These are phyloP conservation scores for Dichetophora obliterata DNA, from an alignment of 2,888 invertebrate genomes.

Conservation along the genomic window DNA sequence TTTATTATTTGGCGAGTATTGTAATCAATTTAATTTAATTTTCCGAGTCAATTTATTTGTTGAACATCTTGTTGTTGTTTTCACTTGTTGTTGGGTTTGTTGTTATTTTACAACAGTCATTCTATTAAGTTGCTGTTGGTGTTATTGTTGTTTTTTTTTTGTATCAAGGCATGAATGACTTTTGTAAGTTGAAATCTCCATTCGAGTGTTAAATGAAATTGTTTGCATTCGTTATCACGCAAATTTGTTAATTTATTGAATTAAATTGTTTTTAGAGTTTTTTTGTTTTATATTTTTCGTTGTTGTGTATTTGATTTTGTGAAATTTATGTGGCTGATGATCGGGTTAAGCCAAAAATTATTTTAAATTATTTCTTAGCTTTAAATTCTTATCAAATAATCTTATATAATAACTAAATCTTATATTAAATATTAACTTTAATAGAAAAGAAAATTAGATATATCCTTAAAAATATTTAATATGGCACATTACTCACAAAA, in stretches of 20 bases:
- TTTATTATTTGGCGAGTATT: conserved; percentile 52
- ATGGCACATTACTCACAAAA: too few species aligned
- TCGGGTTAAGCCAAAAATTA: too few species aligned
- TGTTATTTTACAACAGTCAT: conserved; percentile 25
- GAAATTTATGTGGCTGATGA: too few species aligned
- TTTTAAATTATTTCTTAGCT: too few species aligned
- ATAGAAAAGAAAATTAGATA: too few species aligned
- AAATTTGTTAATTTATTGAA: conserved; percentile 40
- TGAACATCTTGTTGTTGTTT: conserved; percentile 12
- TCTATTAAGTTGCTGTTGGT: conserved; percentile 30
- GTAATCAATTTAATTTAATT: conserved; percentile 61
- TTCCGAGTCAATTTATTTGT: conserved; percentile 56
- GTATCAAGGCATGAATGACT: conserved; percentile 34
- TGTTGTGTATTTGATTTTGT: too few species aligned
- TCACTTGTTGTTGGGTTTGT: conserved; percentile 12
- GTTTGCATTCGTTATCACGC: conserved; percentile 37
- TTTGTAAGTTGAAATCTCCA: conserved; percentile 33
- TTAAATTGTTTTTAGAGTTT: not conserved
- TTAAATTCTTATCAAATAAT: too few species aligned
- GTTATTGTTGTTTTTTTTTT: conserved; percentile 30
- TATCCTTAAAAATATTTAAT: too few species aligned
- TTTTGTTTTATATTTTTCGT: too few species aligned
- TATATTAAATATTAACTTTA: too few species aligned
- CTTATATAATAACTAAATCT: too few species aligned
- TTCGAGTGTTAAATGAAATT: conserved; percentile 38